A percentile compares a stretch with the other conserved stretches of the same genome.
Conservation (phyloP, 2,797 vertebrate species). For the Sebastes baramenuke region DNA sequence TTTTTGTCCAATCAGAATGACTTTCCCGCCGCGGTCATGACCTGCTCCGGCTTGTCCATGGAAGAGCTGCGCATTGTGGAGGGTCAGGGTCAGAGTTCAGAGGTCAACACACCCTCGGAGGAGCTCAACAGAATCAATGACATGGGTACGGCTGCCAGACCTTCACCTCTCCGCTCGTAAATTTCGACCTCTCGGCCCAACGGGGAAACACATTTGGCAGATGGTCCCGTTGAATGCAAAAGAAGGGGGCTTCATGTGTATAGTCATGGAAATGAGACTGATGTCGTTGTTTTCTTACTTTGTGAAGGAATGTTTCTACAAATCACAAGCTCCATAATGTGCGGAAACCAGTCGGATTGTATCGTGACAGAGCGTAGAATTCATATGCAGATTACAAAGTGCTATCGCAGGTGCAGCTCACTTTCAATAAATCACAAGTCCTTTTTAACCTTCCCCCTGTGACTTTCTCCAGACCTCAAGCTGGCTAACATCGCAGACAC, state of each 20-base stretch:
- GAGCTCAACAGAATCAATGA: conserved; percentile 94
- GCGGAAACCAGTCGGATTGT: conserved; percentile 1
- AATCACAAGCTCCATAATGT: conserved; percentile 31
- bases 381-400: conserved; percentile 6
- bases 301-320: conserved; percentile 38
- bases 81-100: conserved; percentile 96
- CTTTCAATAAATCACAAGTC: conserved; percentile 5
- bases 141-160: conserved; percentile 83
- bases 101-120: conserved; percentile 92
- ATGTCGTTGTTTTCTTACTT: conserved; percentile 17
- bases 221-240: conserved; percentile 66
- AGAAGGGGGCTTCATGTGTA: conserved; percentile 22
- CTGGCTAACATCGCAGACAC: conserved; percentile 84
- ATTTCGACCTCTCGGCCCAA: conserved; percentile 27
- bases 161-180: conserved; percentile 49
- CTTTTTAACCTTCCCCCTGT: conserved; percentile 13
- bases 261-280: conserved; percentile 63
- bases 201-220: conserved; percentile 52
- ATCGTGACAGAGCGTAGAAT: conserved; percentile 2
- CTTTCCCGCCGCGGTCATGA: conserved; percentile 88
- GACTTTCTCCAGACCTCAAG: conserved; percentile 88
- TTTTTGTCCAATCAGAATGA: conserved; percentile 83
- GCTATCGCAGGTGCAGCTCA: conserved; percentile 14
- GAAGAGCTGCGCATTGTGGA: conserved; percentile 97
- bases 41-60: conserved; percentile 91